These are phyloP conservation scores for Spea bombifrons DNA, from an alignment of 2,113 vertebrate genomes.

Conservation along the genomic window DNA sequence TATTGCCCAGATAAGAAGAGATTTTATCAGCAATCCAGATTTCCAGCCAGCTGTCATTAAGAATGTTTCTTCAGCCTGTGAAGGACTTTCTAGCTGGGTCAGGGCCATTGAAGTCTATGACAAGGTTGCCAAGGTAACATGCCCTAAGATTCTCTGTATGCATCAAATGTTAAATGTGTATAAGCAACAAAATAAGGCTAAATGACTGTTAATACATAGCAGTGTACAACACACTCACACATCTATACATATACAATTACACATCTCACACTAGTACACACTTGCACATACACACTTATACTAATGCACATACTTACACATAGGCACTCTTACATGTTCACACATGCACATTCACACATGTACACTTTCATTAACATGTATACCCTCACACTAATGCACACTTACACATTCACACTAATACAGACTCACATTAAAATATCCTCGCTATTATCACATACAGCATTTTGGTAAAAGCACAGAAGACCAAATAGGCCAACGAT, in stretches of 20 bases:
- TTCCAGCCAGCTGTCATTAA: conserved; percentile 70
- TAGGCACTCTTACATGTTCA: too few relatives aligned
- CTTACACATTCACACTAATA: too few relatives aligned
- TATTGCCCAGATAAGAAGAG: conserved; percentile 67
- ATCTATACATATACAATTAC: not conserved
- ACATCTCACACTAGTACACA: too few relatives aligned
- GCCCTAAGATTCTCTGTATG: conserved; percentile 68
- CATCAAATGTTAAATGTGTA: conserved; percentile 73
- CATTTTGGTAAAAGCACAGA: too few relatives aligned
- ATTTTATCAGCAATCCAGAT: conserved; percentile 69
- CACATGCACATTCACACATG: too few relatives aligned
- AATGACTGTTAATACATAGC: conserved; percentile 68
- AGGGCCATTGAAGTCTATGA: conserved; percentile 62
- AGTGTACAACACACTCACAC: not conserved
- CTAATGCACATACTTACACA: too few relatives aligned
- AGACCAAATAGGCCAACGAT: too few relatives aligned
- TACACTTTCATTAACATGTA: too few relatives aligned
- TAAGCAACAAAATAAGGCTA: conserved; percentile 66
- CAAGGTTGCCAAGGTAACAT: conserved; percentile 79
- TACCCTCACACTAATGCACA: too few relatives aligned
- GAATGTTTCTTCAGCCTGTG: conserved; percentile 58
- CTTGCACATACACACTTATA: too few relatives aligned
- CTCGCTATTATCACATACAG: too few relatives aligned
- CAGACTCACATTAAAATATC: too few relatives aligned
- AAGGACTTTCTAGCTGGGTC: conserved; percentile 75